Base-by-base conservation (phyloP, 1,140 invertebrate genomes). In the Dreissena polymorpha region DNA sequence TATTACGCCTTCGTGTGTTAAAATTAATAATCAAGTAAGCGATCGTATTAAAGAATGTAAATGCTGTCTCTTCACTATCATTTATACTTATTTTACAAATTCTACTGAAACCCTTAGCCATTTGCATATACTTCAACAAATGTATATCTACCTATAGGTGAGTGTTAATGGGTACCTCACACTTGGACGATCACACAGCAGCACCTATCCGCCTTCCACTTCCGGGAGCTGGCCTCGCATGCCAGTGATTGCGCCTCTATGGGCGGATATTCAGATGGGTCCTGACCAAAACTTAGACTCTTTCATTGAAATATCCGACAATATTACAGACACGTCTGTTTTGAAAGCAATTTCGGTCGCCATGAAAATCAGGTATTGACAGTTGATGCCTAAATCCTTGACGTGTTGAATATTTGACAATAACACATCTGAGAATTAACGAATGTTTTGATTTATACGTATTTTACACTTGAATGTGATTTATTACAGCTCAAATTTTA, bases 111-210 rank as follows among this genome's bases (percentile, higher is more conserved):
- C 39, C 2, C 8, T 8, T 39, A 39, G 8, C 2, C 8, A 39
- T 39, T 39, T 39, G 39, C 8, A 5, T 39, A 5, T 39, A 39
- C 39, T 39, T 39, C 39, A 39, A 39, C 39, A 5, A 5, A 2
- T 39, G 39, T 39, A 8, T 5, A 39, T 39, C 2, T 39, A 39
- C 8, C 39, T 39, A 39, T 21, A 80, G 78, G 67, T 80, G 0
- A 80, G 57, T 23, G 70, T 71, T 18, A 80, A 72, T 51, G 78
- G 78, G 50, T 72, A 53, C 18, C 21, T 80, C 29, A 80, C 68
- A 1, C 57, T 80, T 0, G 78, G 78, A 10, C 50, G 55, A 16
- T 0, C 13, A 1, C 21, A 71, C 8, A 18, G 50, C n/a, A 27
- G 63, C 16, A 29, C 10, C 23, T 80, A 80, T 53, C 78, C 78